Percentiles rank a stretch among this genome's conserved stretches.
Conservation (phyloP, 1,140 invertebrate genomes). For the Doryteuthis pealeii region DNA sequence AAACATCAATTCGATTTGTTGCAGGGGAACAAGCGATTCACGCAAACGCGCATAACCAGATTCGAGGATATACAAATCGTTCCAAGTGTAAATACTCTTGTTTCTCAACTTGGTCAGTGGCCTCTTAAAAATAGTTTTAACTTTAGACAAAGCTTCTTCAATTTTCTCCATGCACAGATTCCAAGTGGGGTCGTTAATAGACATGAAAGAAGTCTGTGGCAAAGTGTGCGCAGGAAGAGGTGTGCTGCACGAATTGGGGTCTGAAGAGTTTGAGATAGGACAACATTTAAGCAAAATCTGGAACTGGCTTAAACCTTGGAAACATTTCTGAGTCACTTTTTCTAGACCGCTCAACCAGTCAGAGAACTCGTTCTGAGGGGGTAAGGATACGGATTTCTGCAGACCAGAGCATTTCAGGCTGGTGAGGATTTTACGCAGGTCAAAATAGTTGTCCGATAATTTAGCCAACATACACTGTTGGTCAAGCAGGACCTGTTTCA, state of each 20-base stretch:
- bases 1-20: background rate
- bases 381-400: constrained; percentile 2
- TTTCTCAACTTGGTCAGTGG: background rate
- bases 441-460: constrained; percentile 22
- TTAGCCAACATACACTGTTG: constrained; percentile 27
- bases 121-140: constrained; percentile 1
- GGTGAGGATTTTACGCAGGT: constrained; percentile 3
- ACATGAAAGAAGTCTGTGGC: background rate
- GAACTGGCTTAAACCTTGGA: constrained; percentile 47
- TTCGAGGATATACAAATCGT: background rate
- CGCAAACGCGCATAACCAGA: background rate
- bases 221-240: background rate
- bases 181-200: background rate
- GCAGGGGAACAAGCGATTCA: background rate
- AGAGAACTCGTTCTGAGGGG: constrained; percentile 24
- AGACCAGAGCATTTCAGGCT: background rate
- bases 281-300: constrained; percentile 43
- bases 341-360: constrained; percentile 25
- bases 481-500: constrained; percentile 60
- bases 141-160: background rate
- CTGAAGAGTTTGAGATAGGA: constrained; percentile 22
- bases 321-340: constrained; percentile 3
- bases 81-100: constrained; percentile 1
- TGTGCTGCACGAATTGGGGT: background rate
- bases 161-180: background rate